phyloP scores from a whole-genome alignment of 1,140 invertebrate species.

The Gonatopus flavifemur region DNA sequence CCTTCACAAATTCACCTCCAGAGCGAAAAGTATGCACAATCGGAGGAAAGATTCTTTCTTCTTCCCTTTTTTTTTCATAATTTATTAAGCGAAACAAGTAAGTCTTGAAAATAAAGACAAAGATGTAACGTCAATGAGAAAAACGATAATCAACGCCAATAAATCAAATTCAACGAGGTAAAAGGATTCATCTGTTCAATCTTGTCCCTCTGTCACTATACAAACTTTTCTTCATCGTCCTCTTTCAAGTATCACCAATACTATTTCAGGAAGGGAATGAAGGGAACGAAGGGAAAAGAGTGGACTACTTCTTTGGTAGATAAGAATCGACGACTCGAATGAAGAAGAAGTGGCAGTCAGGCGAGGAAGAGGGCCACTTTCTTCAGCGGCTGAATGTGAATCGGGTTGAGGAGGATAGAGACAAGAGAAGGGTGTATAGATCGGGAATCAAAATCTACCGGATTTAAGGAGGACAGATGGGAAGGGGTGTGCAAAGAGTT shows the following conservation, averaged over 20 bases:
- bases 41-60: too few relatives aligned
- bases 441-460: constrained; percentile 22
- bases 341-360: constrained; percentile 17
- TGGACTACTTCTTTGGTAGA: constrained; percentile 7
- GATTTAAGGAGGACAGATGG: constrained; percentile 30
- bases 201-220: not conserved
- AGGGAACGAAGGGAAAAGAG: not conserved
- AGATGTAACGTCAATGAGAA: not conserved
- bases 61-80: not conserved
- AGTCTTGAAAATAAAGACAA: too few relatives aligned
- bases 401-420: not conserved
- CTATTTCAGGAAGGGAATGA: constrained; percentile 5
- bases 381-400: too few relatives aligned
- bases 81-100: too few relatives aligned
- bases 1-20: not conserved
- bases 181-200: constrained; percentile 25
- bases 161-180: constrained; percentile 25
- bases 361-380: not conserved
- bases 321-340: constrained; percentile 24
- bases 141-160: not conserved
- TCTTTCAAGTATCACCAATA: constrained; percentile 17
- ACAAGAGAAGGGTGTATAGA: constrained; percentile 21
- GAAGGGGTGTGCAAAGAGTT: constrained; percentile 29
- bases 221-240: constrained; percentile 13
- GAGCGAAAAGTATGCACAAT: too few relatives aligned